Evolutionary conservation across 2,797 vertebrate genomes (phyloP), one percentile per base, ranked within the genome.

Genomic region (Hoplostethus mediterraneus): DNA sequence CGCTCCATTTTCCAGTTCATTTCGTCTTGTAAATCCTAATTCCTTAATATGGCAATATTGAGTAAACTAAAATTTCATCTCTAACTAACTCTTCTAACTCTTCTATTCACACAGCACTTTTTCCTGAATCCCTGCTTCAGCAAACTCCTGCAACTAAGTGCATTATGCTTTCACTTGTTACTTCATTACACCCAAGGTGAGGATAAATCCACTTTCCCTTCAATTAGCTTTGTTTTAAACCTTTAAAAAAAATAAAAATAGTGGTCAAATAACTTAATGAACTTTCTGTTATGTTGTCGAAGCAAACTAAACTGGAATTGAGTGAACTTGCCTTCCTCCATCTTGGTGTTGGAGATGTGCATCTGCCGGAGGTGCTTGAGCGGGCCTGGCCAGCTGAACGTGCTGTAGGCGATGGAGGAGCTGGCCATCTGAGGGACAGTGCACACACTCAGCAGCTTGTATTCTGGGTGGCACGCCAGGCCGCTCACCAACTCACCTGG

Each of bases 281-380:
- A 49, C 17, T 9, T 21, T 6, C n/a, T 49, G 13, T n/a, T 6
- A 16, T 47, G 5, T 47, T 47, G 14, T 7, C 21, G 48, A 9
- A 42, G 59, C 12, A 12, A 36, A 42, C 16, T 13, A 40, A 40
- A 31, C 17, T 17, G 42, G 17, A n/a, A 49, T 17, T 11, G 28
- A 17, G 21, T 7, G 2, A 21, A 78, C 89, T 92, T 90, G 94
- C 98, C 98, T 96, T 97, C 97, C 81, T 99, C 98, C 97, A 99
- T 97, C 87, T 94, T 97, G 54, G 96, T 93, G 71, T 96, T 95
- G 16, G 97, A 96, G 85, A 99, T 96, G 53, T 99, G 96, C 96
- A 99, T 99, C 93, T 99, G 98, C 62, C 97, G 94, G n/a, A 99
- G 91, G 82, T 96, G 97, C 77, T 96, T 99, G 83, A 98, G 87